Percentiles rank a stretch among this genome's conserved stretches.
Conservation (phyloP, 2,888 invertebrate species). For the Trachelus troglodyta region DNA sequence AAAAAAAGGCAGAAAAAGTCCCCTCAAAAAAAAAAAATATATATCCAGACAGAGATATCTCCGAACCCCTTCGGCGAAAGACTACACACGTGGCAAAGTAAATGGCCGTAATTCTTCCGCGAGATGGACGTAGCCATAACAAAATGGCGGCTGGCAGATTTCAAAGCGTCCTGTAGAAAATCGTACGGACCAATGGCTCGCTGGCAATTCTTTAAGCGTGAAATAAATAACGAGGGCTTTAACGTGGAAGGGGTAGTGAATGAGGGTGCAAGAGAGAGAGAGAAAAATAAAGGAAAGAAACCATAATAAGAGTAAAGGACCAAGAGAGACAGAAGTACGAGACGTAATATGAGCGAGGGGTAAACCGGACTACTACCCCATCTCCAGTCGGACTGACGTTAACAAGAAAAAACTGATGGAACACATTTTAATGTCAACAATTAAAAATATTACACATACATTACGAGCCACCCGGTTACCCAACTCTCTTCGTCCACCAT, state of each 20-base stretch:
- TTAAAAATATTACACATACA: conserved; percentile 66
- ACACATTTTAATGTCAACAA: conserved; percentile 66
- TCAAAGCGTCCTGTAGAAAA: neutral
- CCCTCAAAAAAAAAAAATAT: neutral
- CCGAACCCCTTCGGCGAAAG: neutral
- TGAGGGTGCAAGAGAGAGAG: conserved; percentile 18
- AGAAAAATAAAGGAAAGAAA: conserved; percentile 2
- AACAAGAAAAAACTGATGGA: conserved; percentile 55
- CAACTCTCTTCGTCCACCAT: neutral
- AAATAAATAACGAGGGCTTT: conserved; percentile 64
- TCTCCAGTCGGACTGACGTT: conserved; percentile 37
- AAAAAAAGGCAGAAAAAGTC: neutral
- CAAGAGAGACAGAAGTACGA: neutral
- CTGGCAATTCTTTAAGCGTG: conserved; percentile 62
- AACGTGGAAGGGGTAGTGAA: conserved; percentile 28
- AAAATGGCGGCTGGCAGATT: neutral
- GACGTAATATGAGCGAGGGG: neutral
- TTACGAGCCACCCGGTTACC: conserved; percentile 29
- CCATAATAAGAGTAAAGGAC: neutral
- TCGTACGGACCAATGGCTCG: neutral
- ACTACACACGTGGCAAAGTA: neutral
- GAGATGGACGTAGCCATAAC: neutral
- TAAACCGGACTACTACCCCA: neutral
- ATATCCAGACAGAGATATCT: neutral
- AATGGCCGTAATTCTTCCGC: neutral